Evolutionary conservation across 2,113 vertebrate genomes (phyloP).

Genomic region (Stigmatopora argus): DNA sequence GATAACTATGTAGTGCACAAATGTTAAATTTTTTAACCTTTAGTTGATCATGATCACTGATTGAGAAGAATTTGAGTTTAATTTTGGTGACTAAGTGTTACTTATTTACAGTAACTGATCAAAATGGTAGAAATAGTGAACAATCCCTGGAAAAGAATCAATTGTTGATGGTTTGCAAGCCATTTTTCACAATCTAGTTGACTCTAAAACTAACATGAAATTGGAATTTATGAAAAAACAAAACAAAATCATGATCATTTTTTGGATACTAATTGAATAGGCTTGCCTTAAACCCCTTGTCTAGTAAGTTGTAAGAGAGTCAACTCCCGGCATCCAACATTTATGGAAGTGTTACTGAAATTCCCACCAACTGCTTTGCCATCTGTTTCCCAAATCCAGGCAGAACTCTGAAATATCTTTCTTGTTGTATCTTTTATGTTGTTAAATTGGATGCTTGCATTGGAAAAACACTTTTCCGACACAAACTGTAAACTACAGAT

Average conservation of each 20-base stretch:
- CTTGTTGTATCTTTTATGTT: conserved; percentile 38
- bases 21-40: neutral
- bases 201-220: too few relatives aligned
- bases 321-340: conserved; percentile 38
- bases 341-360: conserved; percentile 49
- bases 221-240: too few relatives aligned
- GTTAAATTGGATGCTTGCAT: conserved; percentile 33
- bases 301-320: conserved; percentile 1
- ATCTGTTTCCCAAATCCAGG: conserved; percentile 61
- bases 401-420: conserved; percentile 35
- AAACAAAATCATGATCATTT: too few relatives aligned
- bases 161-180: too few relatives aligned
- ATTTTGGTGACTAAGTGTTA: too few relatives aligned
- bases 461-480: conserved; percentile 45
- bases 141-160: too few relatives aligned
- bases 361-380: conserved; percentile 68
- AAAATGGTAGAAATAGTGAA: too few relatives aligned
- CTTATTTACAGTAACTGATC: too few relatives aligned
- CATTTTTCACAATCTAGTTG: too few relatives aligned
- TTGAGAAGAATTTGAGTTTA: too few relatives aligned
- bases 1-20: neutral
- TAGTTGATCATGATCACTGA: neutral
- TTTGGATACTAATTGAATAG: too few relatives aligned
- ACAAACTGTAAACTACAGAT: conserved; percentile 40
- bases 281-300: neutral